phyloP scores from a whole-genome alignment of 92 coral and sea anemone genomes.

The Parazoanthus swiftii region DNA sequence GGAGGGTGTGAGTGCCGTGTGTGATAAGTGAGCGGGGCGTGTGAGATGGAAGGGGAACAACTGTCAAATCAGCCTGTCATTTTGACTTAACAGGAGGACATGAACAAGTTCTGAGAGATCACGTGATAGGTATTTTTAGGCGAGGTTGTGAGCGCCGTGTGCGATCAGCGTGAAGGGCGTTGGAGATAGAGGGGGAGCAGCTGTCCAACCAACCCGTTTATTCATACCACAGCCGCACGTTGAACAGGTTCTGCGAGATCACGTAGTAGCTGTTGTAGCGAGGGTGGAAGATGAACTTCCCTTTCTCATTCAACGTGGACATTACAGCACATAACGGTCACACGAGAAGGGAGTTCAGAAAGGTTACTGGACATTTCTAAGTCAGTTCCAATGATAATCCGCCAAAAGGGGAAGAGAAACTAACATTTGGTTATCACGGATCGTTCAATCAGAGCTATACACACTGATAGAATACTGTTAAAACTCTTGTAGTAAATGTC shows the following conservation, averaged over 20 bases:
- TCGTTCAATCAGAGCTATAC: too few species aligned
- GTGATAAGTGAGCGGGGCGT: too few species aligned
- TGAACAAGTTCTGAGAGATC: constrained; percentile 69
- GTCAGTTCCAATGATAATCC: too few species aligned
- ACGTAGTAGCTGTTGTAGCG: constrained; percentile 55
- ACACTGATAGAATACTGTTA: too few species aligned
- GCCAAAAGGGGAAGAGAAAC: not conserved
- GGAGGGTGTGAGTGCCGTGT: not conserved
- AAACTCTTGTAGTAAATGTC: not conserved
- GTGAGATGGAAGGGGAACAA: constrained; percentile 48
- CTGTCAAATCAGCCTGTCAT: constrained; percentile 64
- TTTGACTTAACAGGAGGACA: constrained; percentile 79
- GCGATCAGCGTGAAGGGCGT: not conserved
- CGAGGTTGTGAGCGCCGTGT: not conserved
- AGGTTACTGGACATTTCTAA: too few species aligned
- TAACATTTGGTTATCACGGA: not conserved
- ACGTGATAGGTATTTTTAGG: constrained; percentile 56
- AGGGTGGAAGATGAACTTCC: not conserved
- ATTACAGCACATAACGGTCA: too few species aligned
- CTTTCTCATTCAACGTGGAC: not conserved
- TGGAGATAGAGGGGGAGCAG: constrained; percentile 44
- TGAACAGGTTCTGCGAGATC: constrained; percentile 67
- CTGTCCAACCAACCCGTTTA: constrained; percentile 64
- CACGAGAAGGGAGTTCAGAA: too few species aligned
- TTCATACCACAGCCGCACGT: constrained; percentile 82